These are phyloP conservation scores for Norana najaformis DNA, from an alignment of 2,888 invertebrate species.

Conservation along the genomic window DNA sequence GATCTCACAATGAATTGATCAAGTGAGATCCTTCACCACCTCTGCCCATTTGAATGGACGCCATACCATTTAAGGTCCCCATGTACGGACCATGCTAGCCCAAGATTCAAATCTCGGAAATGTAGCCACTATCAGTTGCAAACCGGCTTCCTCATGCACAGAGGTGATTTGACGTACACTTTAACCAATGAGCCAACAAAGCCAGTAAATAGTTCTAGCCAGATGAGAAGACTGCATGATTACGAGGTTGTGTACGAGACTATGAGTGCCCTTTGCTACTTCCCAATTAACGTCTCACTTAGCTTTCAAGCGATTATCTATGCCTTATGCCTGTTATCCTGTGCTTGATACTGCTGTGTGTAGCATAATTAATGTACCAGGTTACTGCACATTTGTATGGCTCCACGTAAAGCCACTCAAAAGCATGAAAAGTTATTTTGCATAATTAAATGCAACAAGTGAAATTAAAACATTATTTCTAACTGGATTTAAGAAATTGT, in stretches of 20 bases:
- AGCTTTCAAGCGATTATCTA: neutral
- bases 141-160: too few species aligned
- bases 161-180: too few species aligned
- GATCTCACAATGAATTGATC: too few species aligned
- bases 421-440: neutral
- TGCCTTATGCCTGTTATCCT: too few species aligned
- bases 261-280: neutral
- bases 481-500: neutral
- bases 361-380: neutral
- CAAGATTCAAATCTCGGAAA: too few species aligned
- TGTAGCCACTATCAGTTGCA: too few species aligned
- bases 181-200: too few species aligned
- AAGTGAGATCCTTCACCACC: too few species aligned
- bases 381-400: neutral
- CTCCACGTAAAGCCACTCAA: neutral
- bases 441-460: neutral
- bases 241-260: neutral
- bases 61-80: too few species aligned
- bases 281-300: neutral
- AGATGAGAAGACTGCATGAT: neutral
- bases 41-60: too few species aligned
- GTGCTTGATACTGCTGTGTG: neutral
- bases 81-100: too few species aligned
- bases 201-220: neutral
- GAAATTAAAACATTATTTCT: neutral